Evolutionary conservation across 92 coral and sea anemone genomes (phyloP).

Genomic region (Porites rus): DNA sequence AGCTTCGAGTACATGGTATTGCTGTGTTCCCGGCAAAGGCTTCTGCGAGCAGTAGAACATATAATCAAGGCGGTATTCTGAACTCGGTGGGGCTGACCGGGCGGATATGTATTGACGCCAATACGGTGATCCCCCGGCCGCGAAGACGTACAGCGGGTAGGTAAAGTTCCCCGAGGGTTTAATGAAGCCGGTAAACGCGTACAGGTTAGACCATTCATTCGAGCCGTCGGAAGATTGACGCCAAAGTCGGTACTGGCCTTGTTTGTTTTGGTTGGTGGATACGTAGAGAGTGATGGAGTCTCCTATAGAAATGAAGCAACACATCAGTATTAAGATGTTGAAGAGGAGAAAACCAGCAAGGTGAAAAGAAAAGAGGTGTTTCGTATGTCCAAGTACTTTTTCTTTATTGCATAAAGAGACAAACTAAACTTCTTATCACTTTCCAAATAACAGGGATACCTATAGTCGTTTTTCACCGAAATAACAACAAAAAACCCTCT

Average conservation of each 20-base stretch:
- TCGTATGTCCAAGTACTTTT: too few species aligned
- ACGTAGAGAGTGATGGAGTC: slow-evolving; percentile 84
- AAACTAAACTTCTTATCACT: too few species aligned
- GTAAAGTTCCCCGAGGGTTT: slow-evolving; percentile 82
- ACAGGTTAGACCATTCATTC: slow-evolving; percentile 90
- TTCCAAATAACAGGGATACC: too few species aligned
- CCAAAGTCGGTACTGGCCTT: slow-evolving; percentile 89
- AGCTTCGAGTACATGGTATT: slow-evolving; percentile 81
- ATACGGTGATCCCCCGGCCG: slow-evolving; percentile 97
- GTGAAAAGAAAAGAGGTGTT: too few species aligned
- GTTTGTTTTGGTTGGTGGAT: slow-evolving; percentile 74
- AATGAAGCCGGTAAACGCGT: slow-evolving; percentile 77
- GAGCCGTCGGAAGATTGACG: slow-evolving; percentile 86
- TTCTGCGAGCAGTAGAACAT: slow-evolving; percentile 89
- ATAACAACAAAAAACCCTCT: too few species aligned
- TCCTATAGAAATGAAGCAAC: slow-evolving; percentile 30
- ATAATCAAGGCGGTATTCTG: slow-evolving; percentile 92
- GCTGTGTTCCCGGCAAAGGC: slow-evolving; percentile 74
- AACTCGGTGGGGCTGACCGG: slow-evolving; percentile 79
- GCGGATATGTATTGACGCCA: slow-evolving; percentile 96
- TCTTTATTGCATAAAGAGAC: too few species aligned
- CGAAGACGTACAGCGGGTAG: slow-evolving; percentile 86
- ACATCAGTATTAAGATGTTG: too few species aligned
- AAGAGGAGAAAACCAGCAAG: too few species aligned
- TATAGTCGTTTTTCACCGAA: too few species aligned